Evolutionary conservation across 2,797 vertebrate species (phyloP).

Genomic region (Mus spretus): DNA sequence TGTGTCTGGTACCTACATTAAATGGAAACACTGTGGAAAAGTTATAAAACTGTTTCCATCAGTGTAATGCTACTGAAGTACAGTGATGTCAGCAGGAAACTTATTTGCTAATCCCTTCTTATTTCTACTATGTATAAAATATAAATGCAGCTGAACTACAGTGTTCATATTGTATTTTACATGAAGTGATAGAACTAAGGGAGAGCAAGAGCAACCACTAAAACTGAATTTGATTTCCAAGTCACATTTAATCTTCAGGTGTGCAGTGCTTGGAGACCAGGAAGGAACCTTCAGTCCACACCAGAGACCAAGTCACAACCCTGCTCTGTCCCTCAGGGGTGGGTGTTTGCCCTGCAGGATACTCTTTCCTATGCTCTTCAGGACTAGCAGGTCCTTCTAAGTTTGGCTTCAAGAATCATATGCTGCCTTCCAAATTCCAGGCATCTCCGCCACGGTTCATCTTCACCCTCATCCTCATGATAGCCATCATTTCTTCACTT

Average conservation of each 20-base stretch:
- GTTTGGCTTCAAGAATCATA: not conserved
- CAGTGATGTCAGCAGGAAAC: rapidly evolving
- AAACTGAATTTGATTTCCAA: not conserved
- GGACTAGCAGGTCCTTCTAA: not conserved
- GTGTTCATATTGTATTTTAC: not conserved
- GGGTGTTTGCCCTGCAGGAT: rapidly evolving
- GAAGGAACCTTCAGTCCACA: not conserved
- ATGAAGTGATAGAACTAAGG: not conserved
- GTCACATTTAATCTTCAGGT: rapidly evolving
- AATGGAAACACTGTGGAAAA: not conserved
- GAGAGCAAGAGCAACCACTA: rapidly evolving
- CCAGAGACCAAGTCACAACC: rapidly evolving
- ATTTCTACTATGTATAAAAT: not conserved
- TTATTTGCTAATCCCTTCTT: not conserved
- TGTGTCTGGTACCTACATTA: not conserved
- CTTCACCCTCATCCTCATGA: rapidly evolving
- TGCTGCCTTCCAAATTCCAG: not conserved
- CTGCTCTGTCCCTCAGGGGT: no score
- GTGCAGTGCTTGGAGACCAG: not conserved
- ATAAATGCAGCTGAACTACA: rapidly evolving
- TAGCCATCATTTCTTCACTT: not conserved
- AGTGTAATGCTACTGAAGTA: not conserved
- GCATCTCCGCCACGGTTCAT: no score
- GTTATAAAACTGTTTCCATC: not conserved
- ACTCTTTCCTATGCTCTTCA: rapidly evolving